Percentiles rank a stretch among this genome's conserved stretches.
These are phyloP conservation scores for Ginglymostoma cirratum DNA, from an alignment of 2,113 vertebrate species.

Conservation along the genomic window DNA sequence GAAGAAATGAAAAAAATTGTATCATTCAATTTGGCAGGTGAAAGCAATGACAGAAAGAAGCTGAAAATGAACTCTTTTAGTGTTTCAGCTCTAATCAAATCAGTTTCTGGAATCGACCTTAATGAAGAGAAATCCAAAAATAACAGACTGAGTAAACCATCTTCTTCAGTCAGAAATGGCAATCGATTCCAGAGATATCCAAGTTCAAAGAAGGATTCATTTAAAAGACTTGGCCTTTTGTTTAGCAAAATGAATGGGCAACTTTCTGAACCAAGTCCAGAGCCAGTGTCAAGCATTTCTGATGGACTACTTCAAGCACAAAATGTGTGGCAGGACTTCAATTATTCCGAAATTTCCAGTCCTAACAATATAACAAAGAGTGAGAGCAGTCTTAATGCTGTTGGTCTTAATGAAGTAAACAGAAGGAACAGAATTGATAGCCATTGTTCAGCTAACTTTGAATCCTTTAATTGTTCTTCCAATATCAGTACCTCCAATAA, in stretches of 20 bases:
- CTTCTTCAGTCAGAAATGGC: constrained; percentile 62
- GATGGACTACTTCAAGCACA: constrained; percentile 79
- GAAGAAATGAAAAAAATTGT: constrained; percentile 64
- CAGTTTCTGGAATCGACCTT: constrained; percentile 68
- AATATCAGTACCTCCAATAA: constrained; percentile 87
- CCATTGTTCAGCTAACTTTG: constrained; percentile 71
- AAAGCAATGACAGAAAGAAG: constrained; percentile 52
- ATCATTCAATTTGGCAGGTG: constrained; percentile 57
- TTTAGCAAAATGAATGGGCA: constrained; percentile 84
- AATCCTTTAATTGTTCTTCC: constrained; percentile 90
- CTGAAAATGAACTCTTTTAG: constrained; percentile 62
- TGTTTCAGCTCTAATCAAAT: constrained; percentile 74
- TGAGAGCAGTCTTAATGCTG: constrained; percentile 80
- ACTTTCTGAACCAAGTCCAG: constrained; percentile 61
- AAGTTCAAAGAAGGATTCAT: constrained; percentile 72
- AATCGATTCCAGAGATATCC: constrained; percentile 70
- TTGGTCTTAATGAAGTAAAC: constrained; percentile 61
- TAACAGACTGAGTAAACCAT: constrained; percentile 74
- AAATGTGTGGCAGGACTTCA: constrained; percentile 77
- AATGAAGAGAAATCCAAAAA: constrained; percentile 76
- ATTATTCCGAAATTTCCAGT: constrained; percentile 65
- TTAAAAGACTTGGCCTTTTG: constrained; percentile 80
- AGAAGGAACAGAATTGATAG: constrained; percentile 66
- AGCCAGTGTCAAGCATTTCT: constrained; percentile 81
- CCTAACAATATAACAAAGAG: constrained; percentile 71